Evolutionary conservation across 2,888 invertebrate genomes (phyloP), one percentile per base, ranked within the genome.

Genomic region (Erpobdella octoculata): DNA sequence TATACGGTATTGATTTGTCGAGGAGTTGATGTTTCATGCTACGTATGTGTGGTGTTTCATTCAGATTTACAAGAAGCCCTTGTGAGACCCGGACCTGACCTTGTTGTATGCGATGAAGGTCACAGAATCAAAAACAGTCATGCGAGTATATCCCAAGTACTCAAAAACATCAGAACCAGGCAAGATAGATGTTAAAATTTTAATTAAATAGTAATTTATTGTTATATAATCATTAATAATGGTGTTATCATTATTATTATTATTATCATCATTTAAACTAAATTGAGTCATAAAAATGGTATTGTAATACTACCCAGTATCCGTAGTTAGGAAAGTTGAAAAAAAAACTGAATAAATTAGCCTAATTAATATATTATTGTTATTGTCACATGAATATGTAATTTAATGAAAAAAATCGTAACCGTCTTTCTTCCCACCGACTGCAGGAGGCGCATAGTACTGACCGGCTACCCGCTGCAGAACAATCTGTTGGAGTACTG

Each of bases 51-150:
- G 6, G 6, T 8, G 28, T 25, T 53, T 8, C n/a, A 25, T 53
- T 53, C 53, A 82, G 82, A 78, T 73, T 79, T 82, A 66, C 79
- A 81, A 72, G 78, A 78, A 62, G 80, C 81, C 6, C 75, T 83
- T 69, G 78, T 81, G 53, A 79, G 78, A 72, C 83, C 82, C n/a
- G 82, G 82, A n/a, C 82, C 82, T 36, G 83, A 83, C 72, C 76
- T 83, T 31, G 80, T 83, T 12, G 78, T 83, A 21, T 83, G 83
- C 78, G 83, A 83, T 75, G 83, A 83, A 76, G 83, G 97, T 0
- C 98, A 98, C 83, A 87, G 96, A 28, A 98, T 98, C 76, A 98
- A 98, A 84, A 98, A 97, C 83, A 91, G 94, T 0, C 93, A 94
- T 80, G 95, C 98, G 0, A 93, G 93, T 74, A 96, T 95, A 78